A percentile compares a stretch with the other conserved stretches of the same genome.
These are phyloP conservation scores for Drosophila niveifrons DNA, from an alignment of 2,888 invertebrate species.

Conservation along the genomic window DNA sequence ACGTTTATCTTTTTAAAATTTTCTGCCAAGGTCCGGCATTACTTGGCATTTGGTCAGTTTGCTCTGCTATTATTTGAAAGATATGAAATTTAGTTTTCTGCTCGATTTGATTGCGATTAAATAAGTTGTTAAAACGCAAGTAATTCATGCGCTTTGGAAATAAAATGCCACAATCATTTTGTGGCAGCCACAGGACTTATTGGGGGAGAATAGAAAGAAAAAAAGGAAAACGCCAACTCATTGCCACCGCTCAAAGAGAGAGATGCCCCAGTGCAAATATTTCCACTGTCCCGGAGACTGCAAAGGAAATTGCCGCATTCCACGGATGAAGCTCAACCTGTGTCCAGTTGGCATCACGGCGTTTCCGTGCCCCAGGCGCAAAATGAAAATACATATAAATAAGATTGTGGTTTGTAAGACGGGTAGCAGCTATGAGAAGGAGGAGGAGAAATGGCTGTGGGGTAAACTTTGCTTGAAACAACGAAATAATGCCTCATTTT, in stretches of 20 bases:
- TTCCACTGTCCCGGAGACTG: constrained; percentile 65
- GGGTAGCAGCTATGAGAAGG: constrained; percentile 6
- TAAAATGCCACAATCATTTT: constrained; percentile 57
- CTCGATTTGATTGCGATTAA: constrained; percentile 83
- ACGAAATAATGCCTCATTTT: constrained; percentile 78
- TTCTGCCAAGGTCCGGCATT: background rate
- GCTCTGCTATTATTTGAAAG: constrained; percentile 28
- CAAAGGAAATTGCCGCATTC: constrained; percentile 74
- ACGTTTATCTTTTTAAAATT: background rate
- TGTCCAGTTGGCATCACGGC: constrained; percentile 64
- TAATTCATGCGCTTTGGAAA: constrained; percentile 64
- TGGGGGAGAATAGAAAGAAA: constrained; percentile 26
- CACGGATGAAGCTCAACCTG: constrained; percentile 67
- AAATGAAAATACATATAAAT: constrained; percentile 66
- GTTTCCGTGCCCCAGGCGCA: constrained; percentile 51
- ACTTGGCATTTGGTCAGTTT: constrained; percentile 22
- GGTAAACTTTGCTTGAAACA: constrained; percentile 72
- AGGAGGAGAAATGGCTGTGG: constrained; percentile 11
- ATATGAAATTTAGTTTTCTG: constrained; percentile 73
- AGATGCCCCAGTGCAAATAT: constrained; percentile 47
- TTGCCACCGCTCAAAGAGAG: constrained; percentile 9
- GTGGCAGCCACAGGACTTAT: constrained; percentile 45
- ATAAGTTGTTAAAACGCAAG: constrained; percentile 78
- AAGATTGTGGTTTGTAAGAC: constrained; percentile 44
- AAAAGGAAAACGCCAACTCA: constrained; percentile 63